Base-by-base conservation (phyloP, 1,140 invertebrate genomes). In the Drosophila lacteicornis region DNA sequence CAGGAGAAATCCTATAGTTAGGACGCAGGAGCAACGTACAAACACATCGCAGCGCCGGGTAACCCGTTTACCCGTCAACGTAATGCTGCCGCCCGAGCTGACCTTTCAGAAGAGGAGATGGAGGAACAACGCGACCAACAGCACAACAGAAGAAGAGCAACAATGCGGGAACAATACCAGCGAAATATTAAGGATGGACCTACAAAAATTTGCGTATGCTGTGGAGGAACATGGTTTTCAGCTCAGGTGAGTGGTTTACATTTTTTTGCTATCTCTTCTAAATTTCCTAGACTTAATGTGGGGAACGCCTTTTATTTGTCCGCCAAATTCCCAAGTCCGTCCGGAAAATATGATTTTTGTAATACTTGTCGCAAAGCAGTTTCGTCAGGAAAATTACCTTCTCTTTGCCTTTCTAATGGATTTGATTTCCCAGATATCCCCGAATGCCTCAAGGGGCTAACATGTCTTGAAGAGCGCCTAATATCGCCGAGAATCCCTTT, bases 211-310 rank as follows among this genome's bases (percentile, higher is more conserved):
- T 51, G 49, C 15, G 15, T 51, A n/a, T 12, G 50, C 27, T 53
- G 50, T 33, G 27, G 27, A 19, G 50, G 27, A 33, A 53, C 11
- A 53, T 53, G 50, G n/a, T 53, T 53, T 17, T 15, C 27, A 4
- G 27, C 9, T 9, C 5, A 50, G 8, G 15, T 50, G 15, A 33
- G 15, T 33, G 11, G 11, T n/a, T 53, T 33, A 4, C 17, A 33
- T 7, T 53, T 7, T 1, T 27, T 6, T 6, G 27, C 5, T 5
- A 53, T 53, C 12, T 33, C 50, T 53, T 2, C 27, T 7, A 33
- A 17, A 15, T 30, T 33, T 33, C n/a, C 50, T 0, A 33, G 11
- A n/a, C 27, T 25, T 1, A 27, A 51, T 51, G 25, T n/a, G 2
- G 13, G 15, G 3, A 25, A 27, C 49, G 6, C 25, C 25, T 49